Percentiles rank a stretch among this genome's conserved stretches.
Evolutionary conservation across 2,888 invertebrate species (phyloP).

Genomic region (Bellardia pandia): DNA sequence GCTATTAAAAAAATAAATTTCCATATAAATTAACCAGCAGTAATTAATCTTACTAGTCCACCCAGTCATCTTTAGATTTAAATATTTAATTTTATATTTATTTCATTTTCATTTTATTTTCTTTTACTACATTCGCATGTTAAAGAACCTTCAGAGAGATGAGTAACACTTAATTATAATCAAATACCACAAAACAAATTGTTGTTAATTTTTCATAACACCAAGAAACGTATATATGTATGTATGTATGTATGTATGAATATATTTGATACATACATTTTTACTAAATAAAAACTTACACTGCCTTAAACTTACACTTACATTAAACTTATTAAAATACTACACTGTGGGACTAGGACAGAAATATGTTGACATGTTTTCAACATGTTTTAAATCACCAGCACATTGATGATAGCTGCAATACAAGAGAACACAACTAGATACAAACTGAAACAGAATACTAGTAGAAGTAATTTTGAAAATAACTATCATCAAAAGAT

Average conservation of each 20-base stretch:
- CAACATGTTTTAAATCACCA: too few relatives aligned
- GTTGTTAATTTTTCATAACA: conserved; percentile 50
- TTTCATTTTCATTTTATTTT: neutral
- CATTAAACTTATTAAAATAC: neutral
- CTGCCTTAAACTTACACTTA: neutral
- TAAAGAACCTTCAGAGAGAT: conserved; percentile 7
- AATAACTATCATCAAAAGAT: neutral
- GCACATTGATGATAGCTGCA: too few relatives aligned
- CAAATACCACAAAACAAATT: conserved; percentile 51
- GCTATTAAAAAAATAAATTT: conserved; percentile 14
- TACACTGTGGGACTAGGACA: neutral
- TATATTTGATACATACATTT: neutral
- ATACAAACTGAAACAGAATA: neutral
- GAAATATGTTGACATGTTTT: too few relatives aligned
- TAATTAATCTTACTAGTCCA: neutral
- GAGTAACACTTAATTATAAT: conserved; percentile 57
- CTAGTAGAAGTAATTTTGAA: neutral
- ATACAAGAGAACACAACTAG: neutral
- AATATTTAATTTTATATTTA: conserved; percentile 14
- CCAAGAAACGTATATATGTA: neutral
- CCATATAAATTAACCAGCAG: conserved; percentile 8
- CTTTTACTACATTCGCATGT: neutral
- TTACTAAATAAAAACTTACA: neutral
- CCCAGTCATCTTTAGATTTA: conserved; percentile 6
- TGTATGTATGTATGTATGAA: neutral